Percentiles rank a stretch among this genome's conserved stretches.
Conservation (phyloP, 2,113 vertebrate genomes). For the Entomyzon cyanotis region DNA sequence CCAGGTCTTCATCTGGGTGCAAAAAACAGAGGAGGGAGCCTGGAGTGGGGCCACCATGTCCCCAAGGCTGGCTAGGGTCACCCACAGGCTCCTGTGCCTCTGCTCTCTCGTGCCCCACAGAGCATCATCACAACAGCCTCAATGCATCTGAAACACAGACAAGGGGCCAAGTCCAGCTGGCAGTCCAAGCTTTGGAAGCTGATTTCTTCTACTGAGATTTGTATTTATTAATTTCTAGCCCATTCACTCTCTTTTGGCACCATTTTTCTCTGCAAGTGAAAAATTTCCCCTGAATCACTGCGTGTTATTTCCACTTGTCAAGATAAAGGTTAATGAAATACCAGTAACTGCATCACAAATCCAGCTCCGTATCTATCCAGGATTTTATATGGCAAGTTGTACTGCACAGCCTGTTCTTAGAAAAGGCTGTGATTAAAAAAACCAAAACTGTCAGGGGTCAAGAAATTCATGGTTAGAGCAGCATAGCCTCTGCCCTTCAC, state of each 20-base stretch:
- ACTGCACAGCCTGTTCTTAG: neutral
- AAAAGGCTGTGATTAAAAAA: slow-evolving; percentile 11
- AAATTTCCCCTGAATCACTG: slow-evolving; percentile 42
- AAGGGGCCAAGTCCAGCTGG: neutral
- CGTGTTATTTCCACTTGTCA: slow-evolving; percentile 57
- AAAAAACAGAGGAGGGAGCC: neutral
- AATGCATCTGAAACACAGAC: accelerated
- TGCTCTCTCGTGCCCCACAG: accelerated
- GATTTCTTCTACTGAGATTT: neutral
- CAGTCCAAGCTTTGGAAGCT: neutral
- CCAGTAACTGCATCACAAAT: slow-evolving; percentile 47
- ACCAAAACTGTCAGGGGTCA: neutral
- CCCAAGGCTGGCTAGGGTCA: neutral
- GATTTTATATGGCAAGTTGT: neutral
- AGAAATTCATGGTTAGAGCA: neutral
- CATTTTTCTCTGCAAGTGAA: slow-evolving; percentile 48
- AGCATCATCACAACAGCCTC: neutral
- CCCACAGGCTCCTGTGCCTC: accelerated
- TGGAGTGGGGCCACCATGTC: accelerated
- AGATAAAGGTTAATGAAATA: slow-evolving; percentile 69
- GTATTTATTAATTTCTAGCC: slow-evolving; percentile 34
- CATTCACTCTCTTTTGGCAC: slow-evolving; percentile 1
- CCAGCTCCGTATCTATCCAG: neutral
- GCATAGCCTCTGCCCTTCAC: neutral
- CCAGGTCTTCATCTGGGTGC: neutral